Evolutionary conservation across 2,888 invertebrate species (phyloP).

Genomic region (Drosophila prolongata): DNA sequence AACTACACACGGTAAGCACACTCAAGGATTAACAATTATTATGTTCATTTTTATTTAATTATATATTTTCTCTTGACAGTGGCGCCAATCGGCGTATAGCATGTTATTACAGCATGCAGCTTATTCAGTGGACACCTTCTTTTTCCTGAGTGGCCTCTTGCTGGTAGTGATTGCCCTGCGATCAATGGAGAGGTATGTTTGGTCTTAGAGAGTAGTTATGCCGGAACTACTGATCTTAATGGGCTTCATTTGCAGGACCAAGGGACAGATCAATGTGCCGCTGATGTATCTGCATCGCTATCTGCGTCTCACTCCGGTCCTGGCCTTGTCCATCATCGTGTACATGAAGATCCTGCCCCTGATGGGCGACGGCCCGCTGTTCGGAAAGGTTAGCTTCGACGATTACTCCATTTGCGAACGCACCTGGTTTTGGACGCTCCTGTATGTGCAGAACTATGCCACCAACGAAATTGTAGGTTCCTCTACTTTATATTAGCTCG

Average conservation of each 20-base stretch:
- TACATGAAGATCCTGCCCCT: slow-evolving; percentile 84
- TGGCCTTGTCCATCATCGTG: slow-evolving; percentile 84
- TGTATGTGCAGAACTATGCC: slow-evolving; percentile 85
- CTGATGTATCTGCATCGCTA: slow-evolving; percentile 79
- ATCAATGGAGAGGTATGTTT: slow-evolving; percentile 61
- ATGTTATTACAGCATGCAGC: slow-evolving; percentile 81
- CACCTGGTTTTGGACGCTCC: slow-evolving; percentile 84
- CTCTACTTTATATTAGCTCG: too few species aligned
- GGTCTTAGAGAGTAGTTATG: too few species aligned
- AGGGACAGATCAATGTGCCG: slow-evolving; percentile 69
- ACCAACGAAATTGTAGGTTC: slow-evolving; percentile 67
- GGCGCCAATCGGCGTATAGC: slow-evolving; percentile 57
- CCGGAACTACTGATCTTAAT: neutral
- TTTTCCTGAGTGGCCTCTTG: slow-evolving; percentile 86
- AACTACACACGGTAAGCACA: slow-evolving; percentile 48
- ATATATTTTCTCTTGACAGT: slow-evolving; percentile 17
- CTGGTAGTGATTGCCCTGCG: slow-evolving; percentile 78
- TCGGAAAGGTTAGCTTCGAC: slow-evolving; percentile 61
- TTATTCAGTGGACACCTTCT: slow-evolving; percentile 87
- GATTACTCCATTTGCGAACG: slow-evolving; percentile 63
- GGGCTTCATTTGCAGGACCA: slow-evolving; percentile 20
- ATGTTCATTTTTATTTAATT: neutral
- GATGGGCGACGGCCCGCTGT: slow-evolving; percentile 85
- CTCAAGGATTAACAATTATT: fast-evolving
- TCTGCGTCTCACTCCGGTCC: slow-evolving; percentile 85